A percentile compares a stretch with the other conserved stretches of the same genome.
phyloP scores from a whole-genome alignment of 2,888 invertebrate genomes.

The Trachelus iudaicus region DNA sequence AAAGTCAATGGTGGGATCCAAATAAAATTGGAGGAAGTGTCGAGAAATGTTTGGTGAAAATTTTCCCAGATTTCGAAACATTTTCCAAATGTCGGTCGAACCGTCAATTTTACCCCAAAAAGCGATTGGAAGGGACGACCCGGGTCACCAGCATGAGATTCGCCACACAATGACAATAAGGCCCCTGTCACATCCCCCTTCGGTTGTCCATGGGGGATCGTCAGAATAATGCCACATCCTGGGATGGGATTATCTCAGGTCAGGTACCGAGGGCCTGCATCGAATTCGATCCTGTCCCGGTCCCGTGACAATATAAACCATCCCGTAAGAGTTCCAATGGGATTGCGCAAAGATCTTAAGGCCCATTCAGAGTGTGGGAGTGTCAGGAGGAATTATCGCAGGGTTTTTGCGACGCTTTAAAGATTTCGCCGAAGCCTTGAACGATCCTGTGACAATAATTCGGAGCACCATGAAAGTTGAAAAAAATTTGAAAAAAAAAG shows the following conservation, averaged over 20 bases:
- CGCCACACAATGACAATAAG: slow-evolving; percentile 28
- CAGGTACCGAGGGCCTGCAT: slow-evolving; percentile 50
- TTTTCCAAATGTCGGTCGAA: slow-evolving; percentile 29
- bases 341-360: slow-evolving; percentile 49
- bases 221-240: slow-evolving; percentile 30
- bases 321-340: slow-evolving; percentile 36
- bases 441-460: not conserved
- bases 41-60: not conserved
- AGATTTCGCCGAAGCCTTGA: not conserved
- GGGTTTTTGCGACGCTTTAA: not conserved
- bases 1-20: not conserved
- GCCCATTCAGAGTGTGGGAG: slow-evolving; percentile 51
- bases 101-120: slow-evolving; percentile 19
- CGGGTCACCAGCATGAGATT: slow-evolving; percentile 33
- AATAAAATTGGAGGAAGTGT: not conserved
- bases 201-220: slow-evolving; percentile 45
- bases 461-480: not conserved
- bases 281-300: slow-evolving; percentile 27
- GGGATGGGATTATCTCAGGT: slow-evolving; percentile 64
- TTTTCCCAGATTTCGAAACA: slow-evolving; percentile 22
- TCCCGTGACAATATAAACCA: slow-evolving; percentile 22
- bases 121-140: slow-evolving; percentile 7
- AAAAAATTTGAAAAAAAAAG: not conserved
- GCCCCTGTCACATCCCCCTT: slow-evolving; percentile 28
- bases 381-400: slow-evolving; percentile 11